A percentile compares a stretch with the other conserved stretches of the same genome.
These are phyloP conservation scores for Paguma larvata DNA, from an alignment of 2,797 vertebrate genomes.

Conservation along the genomic window DNA sequence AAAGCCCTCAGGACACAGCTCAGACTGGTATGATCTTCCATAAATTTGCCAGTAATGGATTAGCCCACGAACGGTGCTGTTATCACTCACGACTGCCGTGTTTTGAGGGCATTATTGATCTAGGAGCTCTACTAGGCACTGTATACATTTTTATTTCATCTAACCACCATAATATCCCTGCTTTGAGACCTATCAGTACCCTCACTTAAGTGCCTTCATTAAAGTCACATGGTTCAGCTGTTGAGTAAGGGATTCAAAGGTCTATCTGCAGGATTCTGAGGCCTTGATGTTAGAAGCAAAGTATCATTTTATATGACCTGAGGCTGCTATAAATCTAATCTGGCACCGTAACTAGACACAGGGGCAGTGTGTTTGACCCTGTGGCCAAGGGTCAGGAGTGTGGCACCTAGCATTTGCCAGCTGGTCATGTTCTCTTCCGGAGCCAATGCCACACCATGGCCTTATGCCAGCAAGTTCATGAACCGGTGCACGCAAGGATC, in stretches of 20 bases:
- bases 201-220: background rate
- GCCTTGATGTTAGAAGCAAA: conserved; percentile 84
- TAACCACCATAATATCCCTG: background rate
- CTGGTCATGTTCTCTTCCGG: background rate
- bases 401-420: background rate
- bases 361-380: conserved; percentile 49
- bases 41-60: background rate
- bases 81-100: background rate
- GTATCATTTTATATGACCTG: conserved; percentile 90
- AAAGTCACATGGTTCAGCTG: background rate
- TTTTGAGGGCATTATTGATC: background rate
- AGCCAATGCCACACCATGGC: too few relatives aligned
- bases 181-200: background rate
- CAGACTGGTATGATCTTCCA: background rate
- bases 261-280: background rate
- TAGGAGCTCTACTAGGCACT: background rate
- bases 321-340: conserved; percentile 90
- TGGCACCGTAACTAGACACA: conserved; percentile 88
- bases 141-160: background rate
- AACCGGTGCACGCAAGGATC: background rate
- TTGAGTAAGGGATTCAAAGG: background rate
- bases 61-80: background rate
- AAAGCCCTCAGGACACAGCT: background rate
- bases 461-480: background rate
- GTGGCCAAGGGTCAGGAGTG: background rate